Evolutionary conservation across 2,888 invertebrate genomes (phyloP), one percentile per base, ranked within the genome.

Genomic region (Cephus pygmeus): DNA sequence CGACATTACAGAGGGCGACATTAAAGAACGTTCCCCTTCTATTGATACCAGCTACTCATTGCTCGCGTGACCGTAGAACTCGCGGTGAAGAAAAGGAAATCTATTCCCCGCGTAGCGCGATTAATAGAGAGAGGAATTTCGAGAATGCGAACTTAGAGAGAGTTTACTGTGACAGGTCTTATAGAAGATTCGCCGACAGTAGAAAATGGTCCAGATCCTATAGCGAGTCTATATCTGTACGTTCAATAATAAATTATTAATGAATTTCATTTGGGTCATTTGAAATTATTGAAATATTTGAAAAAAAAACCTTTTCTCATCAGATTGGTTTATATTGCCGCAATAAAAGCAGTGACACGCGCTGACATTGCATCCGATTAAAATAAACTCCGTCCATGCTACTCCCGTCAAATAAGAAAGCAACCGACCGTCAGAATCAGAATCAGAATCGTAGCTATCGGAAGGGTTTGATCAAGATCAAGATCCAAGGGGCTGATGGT

Each of bases 391-490:
- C 56, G 23, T 56, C 56, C 56, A 56, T 56, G 56, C 56, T 56
- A 56, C 56, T 56, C 71, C 31, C 71, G 71, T 71, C 71, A 71
- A 71, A 34, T 34, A 34, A 71, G 31, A 71, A 34, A 71, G 33
- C 71, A 34, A 71, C 71, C 33, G 31, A 71, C 71, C 30, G 31
- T 71, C 71, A 34, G 71, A 71, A 71, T 71, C 71, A 71, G 33
- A 71, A 34, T 71, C 71, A 34, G 71, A 71, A 31, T 71, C 71
- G 71, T 31, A 31, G 31, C 84, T 86, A 88, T 87, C 85, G 82
- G 81, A 85, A 82, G 82, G 85, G 81, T 84, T 85, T 86, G 88
- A 88, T 88, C 86, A 87, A 87, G 88, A 88, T 88, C 86, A 69
- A 79, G 87, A 88, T 88, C 85, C 83, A 80, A 81, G 82, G 84